Evolutionary conservation across 2,113 vertebrate species (phyloP), one percentile per base, ranked within the genome.

Genomic region (Felis chaus): DNA sequence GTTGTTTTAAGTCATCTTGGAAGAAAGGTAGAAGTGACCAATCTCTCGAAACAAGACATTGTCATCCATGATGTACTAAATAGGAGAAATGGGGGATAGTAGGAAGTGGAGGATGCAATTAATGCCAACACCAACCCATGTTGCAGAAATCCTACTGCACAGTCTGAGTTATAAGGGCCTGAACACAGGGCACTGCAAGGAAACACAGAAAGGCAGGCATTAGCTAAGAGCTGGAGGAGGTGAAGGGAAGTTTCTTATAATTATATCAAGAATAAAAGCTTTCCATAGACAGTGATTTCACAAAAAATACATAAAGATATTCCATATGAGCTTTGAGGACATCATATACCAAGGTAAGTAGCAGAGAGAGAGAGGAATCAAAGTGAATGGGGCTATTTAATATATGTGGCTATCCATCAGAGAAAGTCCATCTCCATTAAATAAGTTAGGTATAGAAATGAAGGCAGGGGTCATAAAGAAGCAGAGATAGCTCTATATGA

Each of bases 251-350:
- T 25, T 76, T 89, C 86, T 68, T 53, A 50, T 61, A 87, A 73
- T 63, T 68, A 80, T 16, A 41, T 71, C 57, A 61, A 85, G 41
- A 85, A 48, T 57, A 48, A 79, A 86, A 83, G 13, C 57, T 91
- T 73, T 81, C n/a, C 41, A 25, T 19, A 45, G 6, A 57, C 41
- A 84, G 78, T 78, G 13, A 78, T 85, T 91, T n/a, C 2, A 33
- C 25, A 96, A 63, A 91, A 91, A 94, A 89, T 45, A n/a, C 5
- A 82, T 45, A 86, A 78, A 91, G 53, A 83, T 95, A 25, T 93
- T 78, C 53, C 66, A 63, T 33, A 74, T 63, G 68, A 97, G 14
- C 79, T 89, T 71, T 63, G 79, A 82, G 31, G 31, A 50, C 2
- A 16, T 71, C 27, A 25, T 41, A 57, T 25, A 45, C 25, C 31